A percentile compares a stretch with the other conserved stretches of the same genome.
Evolutionary conservation across 1,140 invertebrate genomes (phyloP).

Genomic region (Anadara kagoshimensis): DNA sequence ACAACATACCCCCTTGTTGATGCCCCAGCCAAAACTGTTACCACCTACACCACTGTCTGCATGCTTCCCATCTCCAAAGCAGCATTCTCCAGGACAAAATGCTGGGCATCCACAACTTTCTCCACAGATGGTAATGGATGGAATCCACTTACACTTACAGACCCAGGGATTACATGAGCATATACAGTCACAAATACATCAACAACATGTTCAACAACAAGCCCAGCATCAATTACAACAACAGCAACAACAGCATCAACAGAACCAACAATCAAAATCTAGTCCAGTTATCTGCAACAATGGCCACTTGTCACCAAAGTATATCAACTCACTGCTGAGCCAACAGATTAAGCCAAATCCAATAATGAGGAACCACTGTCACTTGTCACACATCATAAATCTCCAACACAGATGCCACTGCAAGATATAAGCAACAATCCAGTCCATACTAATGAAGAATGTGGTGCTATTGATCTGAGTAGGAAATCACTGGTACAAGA

Average conservation of each 20-base stretch:
- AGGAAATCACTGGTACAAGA: slow-evolving; percentile 47
- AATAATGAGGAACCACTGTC: slow-evolving; percentile 19
- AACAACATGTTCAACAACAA: slow-evolving; percentile 13
- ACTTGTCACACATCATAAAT: slow-evolving; percentile 34
- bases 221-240: slow-evolving; percentile 30
- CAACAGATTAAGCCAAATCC: not conserved
- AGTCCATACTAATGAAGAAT: slow-evolving; percentile 39
- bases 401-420: slow-evolving; percentile 34
- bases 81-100: slow-evolving; percentile 23
- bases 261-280: slow-evolving; percentile 41
- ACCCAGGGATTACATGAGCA: not conserved
- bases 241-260: slow-evolving; percentile 16
- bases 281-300: slow-evolving; percentile 51
- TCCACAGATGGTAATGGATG: slow-evolving; percentile 11
- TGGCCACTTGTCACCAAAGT: slow-evolving; percentile 47
- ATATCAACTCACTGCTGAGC: slow-evolving; percentile 29
- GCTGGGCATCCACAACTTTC: slow-evolving; percentile 13
- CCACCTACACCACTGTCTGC: slow-evolving; percentile 30
- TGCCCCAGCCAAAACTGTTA: slow-evolving; percentile 29
- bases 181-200: slow-evolving; percentile 32
- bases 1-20: slow-evolving; percentile 32
- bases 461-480: slow-evolving; percentile 62
- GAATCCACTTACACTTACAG: too few relatives aligned
- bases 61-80: slow-evolving; percentile 36
- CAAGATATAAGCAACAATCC: slow-evolving; percentile 51